Evolutionary conservation across 2,797 vertebrate genomes (phyloP).

Genomic region (Sparidentex hasta): DNA sequence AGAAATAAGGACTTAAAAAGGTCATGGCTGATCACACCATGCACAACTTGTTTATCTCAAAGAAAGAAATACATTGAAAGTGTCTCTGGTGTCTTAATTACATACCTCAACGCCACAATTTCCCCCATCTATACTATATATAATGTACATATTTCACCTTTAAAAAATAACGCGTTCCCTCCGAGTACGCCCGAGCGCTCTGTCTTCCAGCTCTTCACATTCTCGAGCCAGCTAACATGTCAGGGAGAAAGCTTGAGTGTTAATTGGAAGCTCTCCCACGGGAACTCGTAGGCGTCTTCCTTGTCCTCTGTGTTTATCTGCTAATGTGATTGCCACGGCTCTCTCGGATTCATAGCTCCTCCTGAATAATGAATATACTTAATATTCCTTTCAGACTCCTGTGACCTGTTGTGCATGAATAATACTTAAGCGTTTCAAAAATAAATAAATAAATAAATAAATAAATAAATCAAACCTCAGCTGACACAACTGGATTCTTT

Average conservation of each 20-base stretch:
- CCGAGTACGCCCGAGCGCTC: constrained; percentile 6
- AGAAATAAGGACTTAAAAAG: not conserved
- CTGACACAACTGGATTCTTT: constrained; percentile 46
- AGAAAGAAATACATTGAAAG: not conserved
- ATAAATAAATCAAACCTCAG: constrained; percentile 28
- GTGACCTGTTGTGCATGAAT: constrained; percentile 62
- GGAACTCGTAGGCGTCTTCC: constrained; percentile 68
- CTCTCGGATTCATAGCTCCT: constrained; percentile 59
- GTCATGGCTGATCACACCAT: not conserved
- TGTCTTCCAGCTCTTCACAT: constrained; percentile 36
- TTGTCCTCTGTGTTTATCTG: constrained; percentile 73
- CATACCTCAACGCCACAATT: not conserved
- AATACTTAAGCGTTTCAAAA: constrained; percentile 31
- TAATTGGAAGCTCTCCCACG: constrained; percentile 77
- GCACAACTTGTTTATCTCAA: constrained; percentile 8
- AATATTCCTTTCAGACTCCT: constrained; percentile 67
- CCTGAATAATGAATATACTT: constrained; percentile 68
- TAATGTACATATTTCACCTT: constrained; percentile 5
- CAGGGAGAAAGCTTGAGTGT: constrained; percentile 70
- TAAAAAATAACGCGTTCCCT: constrained; percentile 16
- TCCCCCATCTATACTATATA: not conserved
- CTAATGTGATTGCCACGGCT: constrained; percentile 75
- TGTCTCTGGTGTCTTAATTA: not conserved
- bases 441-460: constrained; percentile 32
- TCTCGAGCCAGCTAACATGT: constrained; percentile 54